Evolutionary conservation across 2,797 vertebrate species (phyloP).

Genomic region (Danio jaintianensis): DNA sequence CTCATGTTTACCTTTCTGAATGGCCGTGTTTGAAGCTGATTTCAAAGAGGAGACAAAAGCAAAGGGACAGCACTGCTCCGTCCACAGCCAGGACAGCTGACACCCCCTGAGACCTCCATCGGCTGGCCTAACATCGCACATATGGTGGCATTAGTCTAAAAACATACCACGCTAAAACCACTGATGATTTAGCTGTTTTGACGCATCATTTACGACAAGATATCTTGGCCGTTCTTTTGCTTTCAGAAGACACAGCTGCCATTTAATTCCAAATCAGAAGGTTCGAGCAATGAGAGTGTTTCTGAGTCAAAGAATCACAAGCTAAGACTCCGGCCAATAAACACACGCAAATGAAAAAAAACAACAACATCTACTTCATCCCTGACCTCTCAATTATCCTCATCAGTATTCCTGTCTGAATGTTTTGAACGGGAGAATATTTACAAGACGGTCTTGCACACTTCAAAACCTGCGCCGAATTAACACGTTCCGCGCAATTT

Average conservation of each 20-base stretch:
- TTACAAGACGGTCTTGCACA: slow-evolving; percentile 26
- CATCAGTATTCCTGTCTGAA: slow-evolving; percentile 46
- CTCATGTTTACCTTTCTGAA: slow-evolving; percentile 46
- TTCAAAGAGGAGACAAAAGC: slow-evolving; percentile 44
- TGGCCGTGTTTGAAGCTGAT: slow-evolving; percentile 32
- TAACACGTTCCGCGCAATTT: slow-evolving; percentile 54
- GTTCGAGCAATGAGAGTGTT: slow-evolving; percentile 32
- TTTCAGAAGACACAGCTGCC: slow-evolving; percentile 40
- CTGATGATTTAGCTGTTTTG: slow-evolving; percentile 37
- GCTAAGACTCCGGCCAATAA: slow-evolving; percentile 34
- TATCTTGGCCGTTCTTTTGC: slow-evolving; percentile 38
- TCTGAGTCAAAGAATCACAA: slow-evolving; percentile 33
- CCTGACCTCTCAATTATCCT: slow-evolving; percentile 56
- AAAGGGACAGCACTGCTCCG: slow-evolving; percentile 16
- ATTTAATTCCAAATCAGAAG: slow-evolving; percentile 37
- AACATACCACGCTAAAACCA: slow-evolving; percentile 34
- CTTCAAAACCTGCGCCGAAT: slow-evolving; percentile 45
- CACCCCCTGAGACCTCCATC: background rate
- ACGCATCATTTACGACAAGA: slow-evolving; percentile 48
- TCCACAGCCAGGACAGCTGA: slow-evolving; percentile 52
- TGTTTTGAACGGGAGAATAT: slow-evolving; percentile 48
- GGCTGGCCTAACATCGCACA: slow-evolving; percentile 22
- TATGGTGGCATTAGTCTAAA: slow-evolving; percentile 32
- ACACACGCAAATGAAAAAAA: slow-evolving; percentile 37
- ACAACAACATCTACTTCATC: slow-evolving; percentile 33